phyloP scores from a whole-genome alignment of 2,888 invertebrate species.

The Drosophila recens region DNA sequence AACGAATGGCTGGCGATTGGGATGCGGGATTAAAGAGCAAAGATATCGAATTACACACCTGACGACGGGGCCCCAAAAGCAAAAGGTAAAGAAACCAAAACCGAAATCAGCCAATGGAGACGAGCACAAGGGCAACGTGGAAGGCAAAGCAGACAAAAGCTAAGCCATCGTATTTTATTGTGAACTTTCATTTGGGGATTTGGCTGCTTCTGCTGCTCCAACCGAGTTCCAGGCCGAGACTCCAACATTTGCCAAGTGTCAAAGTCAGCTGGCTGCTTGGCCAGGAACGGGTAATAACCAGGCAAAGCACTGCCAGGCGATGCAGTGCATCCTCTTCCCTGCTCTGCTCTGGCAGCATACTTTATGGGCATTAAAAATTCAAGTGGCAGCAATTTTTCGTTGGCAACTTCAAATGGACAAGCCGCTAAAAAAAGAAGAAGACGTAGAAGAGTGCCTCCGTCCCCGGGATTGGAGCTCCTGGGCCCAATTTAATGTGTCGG shows the following conservation, averaged over 20 bases:
- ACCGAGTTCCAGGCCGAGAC: conserved; percentile 19
- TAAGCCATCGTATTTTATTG: conserved; percentile 78
- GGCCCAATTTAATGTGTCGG: conserved; percentile 84
- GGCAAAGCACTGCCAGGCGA: conserved; percentile 16
- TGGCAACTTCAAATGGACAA: conserved; percentile 79
- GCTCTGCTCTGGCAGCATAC: conserved; percentile 65
- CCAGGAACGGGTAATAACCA: conserved; percentile 60
- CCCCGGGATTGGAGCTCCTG: conserved; percentile 28
- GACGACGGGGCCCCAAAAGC: conserved; percentile 62
- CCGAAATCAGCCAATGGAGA: conserved; percentile 20
- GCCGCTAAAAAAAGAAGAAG: conserved; percentile 62
- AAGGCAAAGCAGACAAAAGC: conserved; percentile 65
- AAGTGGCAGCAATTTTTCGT: conserved; percentile 85
- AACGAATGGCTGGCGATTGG: conserved; percentile 78
- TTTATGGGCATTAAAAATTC: conserved; percentile 84
- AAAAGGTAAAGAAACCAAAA: conserved; percentile 13
- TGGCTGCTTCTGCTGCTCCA: conserved; percentile 29
- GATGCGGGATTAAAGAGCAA: conserved; percentile 81
- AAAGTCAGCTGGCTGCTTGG: conserved; percentile 66
- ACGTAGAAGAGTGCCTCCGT: conserved; percentile 11
- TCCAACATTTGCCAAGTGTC: conserved; percentile 68
- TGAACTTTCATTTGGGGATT: conserved; percentile 74
- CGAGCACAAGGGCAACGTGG: not conserved
- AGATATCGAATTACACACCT: conserved; percentile 85
- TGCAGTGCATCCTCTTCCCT: conserved; percentile 59